phyloP scores from a whole-genome alignment of 2,113 vertebrate species.

The Crotalus viridis region DNA sequence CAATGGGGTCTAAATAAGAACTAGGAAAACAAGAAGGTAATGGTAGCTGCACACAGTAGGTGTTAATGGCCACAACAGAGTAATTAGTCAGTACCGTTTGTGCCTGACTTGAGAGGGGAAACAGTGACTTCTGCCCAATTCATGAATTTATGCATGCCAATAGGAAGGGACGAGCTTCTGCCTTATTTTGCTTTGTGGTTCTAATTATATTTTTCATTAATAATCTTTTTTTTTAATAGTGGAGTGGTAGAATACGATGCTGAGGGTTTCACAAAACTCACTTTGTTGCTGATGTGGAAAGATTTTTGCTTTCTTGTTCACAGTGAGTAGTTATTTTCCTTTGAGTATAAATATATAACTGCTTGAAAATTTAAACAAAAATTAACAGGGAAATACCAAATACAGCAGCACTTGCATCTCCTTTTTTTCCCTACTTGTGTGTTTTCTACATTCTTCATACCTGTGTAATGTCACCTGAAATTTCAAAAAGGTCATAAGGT shows the following conservation, averaged over 20 bases:
- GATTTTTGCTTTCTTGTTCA: slow-evolving; percentile 98
- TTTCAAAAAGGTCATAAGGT: neutral
- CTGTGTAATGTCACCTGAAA: slow-evolving; percentile 22
- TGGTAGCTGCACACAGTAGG: neutral
- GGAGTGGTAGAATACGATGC: slow-evolving; percentile 97
- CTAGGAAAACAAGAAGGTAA: neutral
- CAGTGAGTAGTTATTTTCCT: slow-evolving; percentile 80
- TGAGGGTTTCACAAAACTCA: slow-evolving; percentile 97
- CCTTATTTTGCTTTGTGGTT: neutral
- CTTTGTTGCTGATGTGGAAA: slow-evolving; percentile 95
- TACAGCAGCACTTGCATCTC: slow-evolving; percentile 49
- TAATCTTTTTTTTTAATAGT: slow-evolving; percentile 67
- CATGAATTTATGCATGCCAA: neutral
- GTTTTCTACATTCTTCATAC: slow-evolving; percentile 34
- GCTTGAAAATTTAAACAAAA: slow-evolving; percentile 44
- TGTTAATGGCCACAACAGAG: neutral
- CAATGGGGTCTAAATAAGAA: neutral
- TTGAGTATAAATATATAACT: slow-evolving; percentile 41
- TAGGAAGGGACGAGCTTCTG: neutral
- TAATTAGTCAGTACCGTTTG: neutral
- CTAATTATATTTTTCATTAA: slow-evolving; percentile 11
- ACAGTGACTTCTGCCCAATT: neutral
- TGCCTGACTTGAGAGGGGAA: neutral
- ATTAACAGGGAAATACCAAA: slow-evolving; percentile 46
- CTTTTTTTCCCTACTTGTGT: slow-evolving; percentile 41